Evolutionary conservation across 2,797 vertebrate species (phyloP), one percentile per base, ranked within the genome.

Genomic region (Rhinella marina): DNA sequence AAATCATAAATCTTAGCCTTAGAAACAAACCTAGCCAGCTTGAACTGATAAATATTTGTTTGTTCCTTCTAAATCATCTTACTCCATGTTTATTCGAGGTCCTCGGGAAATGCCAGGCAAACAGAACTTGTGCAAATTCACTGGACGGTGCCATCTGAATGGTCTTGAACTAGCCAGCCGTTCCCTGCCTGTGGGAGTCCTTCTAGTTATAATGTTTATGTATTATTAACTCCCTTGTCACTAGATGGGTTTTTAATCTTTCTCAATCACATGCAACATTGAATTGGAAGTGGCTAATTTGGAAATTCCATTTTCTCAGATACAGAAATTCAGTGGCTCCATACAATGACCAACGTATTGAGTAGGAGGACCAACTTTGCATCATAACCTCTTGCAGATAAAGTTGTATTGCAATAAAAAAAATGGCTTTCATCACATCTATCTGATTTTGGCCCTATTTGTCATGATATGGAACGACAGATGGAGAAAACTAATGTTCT

Each of bases 201-300:
- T 81, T 23, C 84, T 72, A 85, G 86, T 78, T 82, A 66, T 89
- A 90, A 89, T 91, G 92, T 92, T 94, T 89, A 93, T 93, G 92
- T 82, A 93, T 93, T 92, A 92, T 92, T 92, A 93, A 95, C 93
- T 93, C 91, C 1, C 86, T 88, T 88, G 88, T 90, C 92, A 88
- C 59, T 81, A 87, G 79, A 89, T 62, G 86, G 89, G 70, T 92
- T 90, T 93, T 89, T 90, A 88, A 92, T 90, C 93, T 92, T 91
- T 86, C 54, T 85, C 90, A 77, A 68, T 84, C 80, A 90, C 80
- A 90, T 80, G 92, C 91, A 94, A 92, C 92, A 93, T 93, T 90
- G 90, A 72, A 87, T 91, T 89, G 93, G 86, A 90, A 90, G 62
- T 90, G 86, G 87, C 87, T 85, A 85, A 84, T 88, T 91, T 14